These are phyloP conservation scores for Myotis vivesi DNA, from an alignment of 2,797 vertebrate genomes.

Conservation along the genomic window DNA sequence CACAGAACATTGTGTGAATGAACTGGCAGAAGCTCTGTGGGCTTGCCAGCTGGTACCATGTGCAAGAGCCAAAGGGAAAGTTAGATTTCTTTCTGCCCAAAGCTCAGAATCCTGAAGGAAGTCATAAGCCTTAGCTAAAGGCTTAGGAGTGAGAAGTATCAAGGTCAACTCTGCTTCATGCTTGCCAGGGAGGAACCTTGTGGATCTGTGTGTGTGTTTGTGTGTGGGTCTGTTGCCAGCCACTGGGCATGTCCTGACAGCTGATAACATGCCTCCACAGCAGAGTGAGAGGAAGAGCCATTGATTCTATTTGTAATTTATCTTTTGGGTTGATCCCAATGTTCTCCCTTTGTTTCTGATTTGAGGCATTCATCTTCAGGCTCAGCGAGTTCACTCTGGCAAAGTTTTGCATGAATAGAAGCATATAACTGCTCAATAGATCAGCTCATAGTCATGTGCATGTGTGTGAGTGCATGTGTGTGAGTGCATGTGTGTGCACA, in stretches of 20 bases:
- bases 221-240: not conserved
- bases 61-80: slow-evolving; percentile 58
- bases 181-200: not conserved
- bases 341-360: slow-evolving; percentile 64
- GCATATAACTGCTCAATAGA: slow-evolving; percentile 35
- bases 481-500: no score
- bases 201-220: not conserved
- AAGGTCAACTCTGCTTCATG: slow-evolving; percentile 56
- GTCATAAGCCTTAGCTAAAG: not conserved
- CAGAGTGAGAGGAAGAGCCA: not conserved
- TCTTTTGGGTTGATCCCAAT: slow-evolving; percentile 63
- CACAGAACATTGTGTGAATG: slow-evolving; percentile 53
- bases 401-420: slow-evolving; percentile 57
- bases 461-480: not conserved
- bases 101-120: slow-evolving; percentile 26
- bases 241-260: slow-evolving; percentile 39
- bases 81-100: slow-evolving; percentile 32
- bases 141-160: slow-evolving; percentile 4
- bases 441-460: not conserved
- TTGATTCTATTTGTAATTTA: slow-evolving; percentile 64
- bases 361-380: slow-evolving; percentile 56
- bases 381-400: slow-evolving; percentile 54
- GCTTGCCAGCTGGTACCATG: slow-evolving; percentile 60
- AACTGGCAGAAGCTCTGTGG: slow-evolving; percentile 68
- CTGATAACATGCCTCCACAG: slow-evolving; percentile 15